phyloP scores from a whole-genome alignment of 2,113 vertebrate species.

The Athene noctua region DNA sequence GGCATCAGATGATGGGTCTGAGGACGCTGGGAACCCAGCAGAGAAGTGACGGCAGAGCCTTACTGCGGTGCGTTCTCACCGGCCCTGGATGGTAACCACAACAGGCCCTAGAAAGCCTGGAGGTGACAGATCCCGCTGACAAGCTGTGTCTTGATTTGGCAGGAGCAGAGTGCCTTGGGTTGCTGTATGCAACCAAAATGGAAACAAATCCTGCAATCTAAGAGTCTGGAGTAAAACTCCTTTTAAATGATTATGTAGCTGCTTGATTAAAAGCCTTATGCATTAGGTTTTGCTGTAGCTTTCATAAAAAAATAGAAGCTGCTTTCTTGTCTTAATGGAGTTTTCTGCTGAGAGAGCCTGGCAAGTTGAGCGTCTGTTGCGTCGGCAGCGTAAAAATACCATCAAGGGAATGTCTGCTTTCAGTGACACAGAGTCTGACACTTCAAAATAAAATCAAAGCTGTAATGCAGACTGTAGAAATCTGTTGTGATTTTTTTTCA shows the following conservation, averaged over 20 bases:
- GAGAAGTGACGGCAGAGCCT: neutral
- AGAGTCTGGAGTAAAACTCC: neutral
- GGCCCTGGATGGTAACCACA: rapidly evolving
- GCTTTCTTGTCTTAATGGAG: neutral
- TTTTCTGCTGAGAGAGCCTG: neutral
- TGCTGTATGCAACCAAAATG: neutral
- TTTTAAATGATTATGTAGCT: neutral
- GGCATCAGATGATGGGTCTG: rapidly evolving
- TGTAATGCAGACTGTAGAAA: constrained; percentile 18
- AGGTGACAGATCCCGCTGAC: neutral
- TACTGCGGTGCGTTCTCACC: neutral
- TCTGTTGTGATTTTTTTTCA: constrained; percentile 4
- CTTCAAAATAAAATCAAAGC: constrained; percentile 32
- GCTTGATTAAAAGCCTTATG: neutral
- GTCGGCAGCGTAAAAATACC: neutral
- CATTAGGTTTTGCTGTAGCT: neutral
- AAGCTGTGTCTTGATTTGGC: neutral
- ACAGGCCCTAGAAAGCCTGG: neutral
- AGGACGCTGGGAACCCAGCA: neutral
- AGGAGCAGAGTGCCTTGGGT: neutral
- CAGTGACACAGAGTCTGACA: constrained; percentile 47
- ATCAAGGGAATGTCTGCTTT: neutral
- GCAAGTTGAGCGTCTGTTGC: neutral
- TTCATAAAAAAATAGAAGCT: neutral
- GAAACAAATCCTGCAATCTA: neutral